Evolutionary conservation across 2,113 vertebrate genomes (phyloP).

Genomic region (Oxyruncus cristatus): DNA sequence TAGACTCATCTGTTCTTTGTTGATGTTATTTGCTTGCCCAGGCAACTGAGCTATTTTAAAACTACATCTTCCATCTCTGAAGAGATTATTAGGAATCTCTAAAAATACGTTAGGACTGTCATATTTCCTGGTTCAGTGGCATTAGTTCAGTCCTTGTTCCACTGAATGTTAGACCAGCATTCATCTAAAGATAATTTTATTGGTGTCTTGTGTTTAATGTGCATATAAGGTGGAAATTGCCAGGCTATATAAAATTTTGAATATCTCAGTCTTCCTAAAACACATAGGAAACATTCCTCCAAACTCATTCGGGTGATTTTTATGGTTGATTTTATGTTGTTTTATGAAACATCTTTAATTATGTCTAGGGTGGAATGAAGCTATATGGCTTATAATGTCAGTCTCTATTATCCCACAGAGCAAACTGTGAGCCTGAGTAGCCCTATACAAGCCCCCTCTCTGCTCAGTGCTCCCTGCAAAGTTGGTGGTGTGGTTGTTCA

Average conservation of each 20-base stretch:
- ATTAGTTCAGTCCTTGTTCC: neutral
- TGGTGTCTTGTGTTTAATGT: neutral
- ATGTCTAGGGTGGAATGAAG: neutral
- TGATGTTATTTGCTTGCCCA: constrained; percentile 20
- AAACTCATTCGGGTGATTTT: neutral
- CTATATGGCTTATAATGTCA: rapidly evolving
- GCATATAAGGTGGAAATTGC: neutral
- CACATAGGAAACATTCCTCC: neutral
- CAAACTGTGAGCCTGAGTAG: neutral
- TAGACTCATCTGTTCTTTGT: constrained; percentile 6
- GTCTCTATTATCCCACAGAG: neutral
- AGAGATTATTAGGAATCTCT: constrained; percentile 18
- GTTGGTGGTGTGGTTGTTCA: neutral
- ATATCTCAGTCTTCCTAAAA: neutral
- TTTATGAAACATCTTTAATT: neutral
- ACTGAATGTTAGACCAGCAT: neutral
- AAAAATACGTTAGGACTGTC: neutral
- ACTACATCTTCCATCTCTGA: neutral
- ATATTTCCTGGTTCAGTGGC: constrained; percentile 17
- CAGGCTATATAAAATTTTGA: neutral
- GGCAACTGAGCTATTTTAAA: constrained; percentile 59
- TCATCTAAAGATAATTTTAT: constrained; percentile 1
- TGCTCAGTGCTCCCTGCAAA: neutral
- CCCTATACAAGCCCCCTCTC: neutral
- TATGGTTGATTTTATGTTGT: neutral